Base-by-base conservation (phyloP, 2,113 vertebrate species). In the Notarius lentiginosus region DNA sequence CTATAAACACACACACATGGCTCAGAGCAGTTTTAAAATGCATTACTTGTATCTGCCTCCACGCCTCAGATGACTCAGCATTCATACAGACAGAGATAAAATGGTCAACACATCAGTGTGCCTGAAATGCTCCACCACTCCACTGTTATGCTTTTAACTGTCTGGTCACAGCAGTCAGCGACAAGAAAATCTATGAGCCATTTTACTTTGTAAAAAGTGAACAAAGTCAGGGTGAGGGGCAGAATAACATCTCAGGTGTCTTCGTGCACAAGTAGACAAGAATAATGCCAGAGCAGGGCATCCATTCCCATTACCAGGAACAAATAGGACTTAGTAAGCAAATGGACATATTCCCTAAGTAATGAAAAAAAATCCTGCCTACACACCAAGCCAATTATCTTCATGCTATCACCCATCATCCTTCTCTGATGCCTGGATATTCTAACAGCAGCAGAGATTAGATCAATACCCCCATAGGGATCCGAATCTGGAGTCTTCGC, bases 1-100 rank as follows among this genome's bases (percentile, higher is more conserved):
- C 98, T 99, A 91, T 85, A 89, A 56, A 92, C 88, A 86, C 1
- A 70, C 53, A 83, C 47, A 82, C 56, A 85, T 1, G 2, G 53
- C 51, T 84, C 76, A 79, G 34, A 41, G 66, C 34, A 14, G 20
- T n/a, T 81, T 61, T 65, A 56, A 79, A 82, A 49, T 73, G 73
- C 82, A 81, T 84, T 65, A 86, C 60, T 47, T 81, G 63, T 56
- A 27, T 30, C 77, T 66, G 63, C 30, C 85, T 86, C 66, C 27
- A 49, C 1, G 9, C 65, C 53, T 81, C 85, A 86, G 53, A 72
- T 75, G 68, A 72, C 68, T 82, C 86, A 87, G 79, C 86, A 75
- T 30, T 22, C 80, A 27, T 8, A 8, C 41, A 66, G 61, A 86
- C 75, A 6, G n/a, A 56, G 61, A 65, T 53, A 34, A 53, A 85